phyloP scores from a whole-genome alignment of 1,140 invertebrate genomes.

The Drosophila pallidifrons region DNA sequence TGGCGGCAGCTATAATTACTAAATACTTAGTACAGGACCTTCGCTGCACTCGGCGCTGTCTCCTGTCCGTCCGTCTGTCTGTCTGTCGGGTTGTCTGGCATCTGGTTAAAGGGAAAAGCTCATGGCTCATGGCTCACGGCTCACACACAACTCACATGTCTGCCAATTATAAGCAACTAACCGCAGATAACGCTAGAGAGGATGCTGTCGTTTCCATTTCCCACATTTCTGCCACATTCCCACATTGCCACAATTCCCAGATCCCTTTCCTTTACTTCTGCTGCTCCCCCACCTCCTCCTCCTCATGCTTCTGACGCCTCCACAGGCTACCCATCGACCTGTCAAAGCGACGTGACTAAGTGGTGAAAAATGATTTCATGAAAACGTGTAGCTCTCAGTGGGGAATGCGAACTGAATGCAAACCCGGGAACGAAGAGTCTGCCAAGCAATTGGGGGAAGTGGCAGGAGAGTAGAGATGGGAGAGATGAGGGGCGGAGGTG shows the following conservation, averaged over 20 bases:
- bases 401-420: constrained; percentile 70
- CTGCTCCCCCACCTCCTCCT: constrained; percentile 1
- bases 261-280: background rate
- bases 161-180: constrained; percentile 83
- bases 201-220: constrained; percentile 64
- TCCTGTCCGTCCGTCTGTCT: background rate
- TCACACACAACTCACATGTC: constrained; percentile 76
- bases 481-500: background rate
- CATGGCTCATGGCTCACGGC: constrained; percentile 34
- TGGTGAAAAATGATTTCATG: constrained; percentile 83
- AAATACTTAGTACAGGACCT: constrained; percentile 46
- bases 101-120: constrained; percentile 52
- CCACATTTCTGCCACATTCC: constrained; percentile 47
- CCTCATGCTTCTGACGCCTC: constrained; percentile 10
- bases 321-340: constrained; percentile 38
- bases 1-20: constrained; percentile 43
- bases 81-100: constrained; percentile 14
- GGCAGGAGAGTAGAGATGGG: background rate
- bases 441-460: constrained; percentile 5
- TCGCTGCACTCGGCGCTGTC: background rate
- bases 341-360: constrained; percentile 83
- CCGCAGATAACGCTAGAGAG: constrained; percentile 76
- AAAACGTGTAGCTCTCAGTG: constrained; percentile 76
- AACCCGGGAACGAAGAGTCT: constrained; percentile 28
- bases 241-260: constrained; percentile 36